Conservation (phyloP, 2,797 vertebrate genomes). For the Dromococcyx pavoninus region DNA sequence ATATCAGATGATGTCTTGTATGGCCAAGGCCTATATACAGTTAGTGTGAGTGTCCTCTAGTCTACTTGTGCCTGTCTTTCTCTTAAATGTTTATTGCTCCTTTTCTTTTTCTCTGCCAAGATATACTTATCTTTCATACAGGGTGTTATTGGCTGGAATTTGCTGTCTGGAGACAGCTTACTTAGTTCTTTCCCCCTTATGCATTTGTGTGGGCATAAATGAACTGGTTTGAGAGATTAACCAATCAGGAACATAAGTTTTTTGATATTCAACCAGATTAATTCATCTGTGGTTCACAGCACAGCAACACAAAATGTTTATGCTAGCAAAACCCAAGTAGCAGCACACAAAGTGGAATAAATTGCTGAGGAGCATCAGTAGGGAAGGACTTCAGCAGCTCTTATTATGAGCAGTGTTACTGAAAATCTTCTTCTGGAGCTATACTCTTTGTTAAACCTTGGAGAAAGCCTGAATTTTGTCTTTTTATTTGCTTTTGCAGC, state of each 20-base stretch:
- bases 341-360: background rate
- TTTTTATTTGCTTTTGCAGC: background rate
- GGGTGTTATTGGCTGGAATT: background rate
- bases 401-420: background rate
- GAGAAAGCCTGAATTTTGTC: background rate
- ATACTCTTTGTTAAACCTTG: background rate
- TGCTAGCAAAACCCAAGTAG: background rate
- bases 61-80: background rate
- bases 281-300: background rate
- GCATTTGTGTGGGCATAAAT: background rate
- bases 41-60: background rate
- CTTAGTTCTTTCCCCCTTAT: background rate
- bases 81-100: background rate
- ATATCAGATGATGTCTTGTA: background rate
- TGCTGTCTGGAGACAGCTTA: background rate
- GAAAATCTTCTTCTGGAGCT: background rate
- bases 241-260: background rate
- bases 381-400: background rate
- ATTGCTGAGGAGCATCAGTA: accelerated
- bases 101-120: background rate
- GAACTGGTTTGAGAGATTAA: background rate
- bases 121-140: background rate
- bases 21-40: background rate
- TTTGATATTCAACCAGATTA: background rate
- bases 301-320: background rate